Evolutionary conservation across 1,140 invertebrate species (phyloP), one percentile per base, ranked within the genome.

Genomic region (Globodera rostochiensis): DNA sequence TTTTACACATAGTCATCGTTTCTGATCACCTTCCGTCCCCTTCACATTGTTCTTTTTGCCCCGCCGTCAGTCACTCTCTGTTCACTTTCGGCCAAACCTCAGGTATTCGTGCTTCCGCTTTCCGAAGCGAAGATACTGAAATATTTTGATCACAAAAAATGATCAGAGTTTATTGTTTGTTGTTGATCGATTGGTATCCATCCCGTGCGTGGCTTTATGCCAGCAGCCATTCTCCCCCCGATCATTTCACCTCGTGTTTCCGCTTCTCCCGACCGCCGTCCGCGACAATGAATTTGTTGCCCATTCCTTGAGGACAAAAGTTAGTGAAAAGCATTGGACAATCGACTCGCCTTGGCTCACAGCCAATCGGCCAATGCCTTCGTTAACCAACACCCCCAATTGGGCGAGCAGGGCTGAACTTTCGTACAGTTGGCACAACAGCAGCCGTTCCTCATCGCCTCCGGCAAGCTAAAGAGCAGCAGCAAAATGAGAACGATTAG

Each of bases 101-200:
- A 87, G 75, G 74, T 88, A 87, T 70, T 87, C 86, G 84, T 87
- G 86, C 79, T 87, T 88, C 80, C 87, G 82, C 79, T 88, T 88
- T 47, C 87, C 87, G 69, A 88, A 88, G 53, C 87, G 84, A 36
- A 88, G 79, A 77, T 88, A 88, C 81, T 78, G 49, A 45, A 78
- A 78, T 3, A 11, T 67, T n/a, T n/a, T 9, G 36, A 9, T 11
- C 1, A 21, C 2, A 21, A 2, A 21, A 15, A 36, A 36, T 36
- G 36, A 36, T 36, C 36, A 36, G 36, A 36, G 36, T 36, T 36
- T 36, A 1, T 36, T 36, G 36, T 36, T 36, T 36, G 36, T 36
- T 36, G 36, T 36, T 36, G 36, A 36, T 36, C 2, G 36, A 1
- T 36, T 1, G 1, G 36, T 36, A 36, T 36, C 36, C 36, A 36